Conservation (phyloP, 2,797 vertebrate species). For the Chiroxiphia lanceolata region DNA sequence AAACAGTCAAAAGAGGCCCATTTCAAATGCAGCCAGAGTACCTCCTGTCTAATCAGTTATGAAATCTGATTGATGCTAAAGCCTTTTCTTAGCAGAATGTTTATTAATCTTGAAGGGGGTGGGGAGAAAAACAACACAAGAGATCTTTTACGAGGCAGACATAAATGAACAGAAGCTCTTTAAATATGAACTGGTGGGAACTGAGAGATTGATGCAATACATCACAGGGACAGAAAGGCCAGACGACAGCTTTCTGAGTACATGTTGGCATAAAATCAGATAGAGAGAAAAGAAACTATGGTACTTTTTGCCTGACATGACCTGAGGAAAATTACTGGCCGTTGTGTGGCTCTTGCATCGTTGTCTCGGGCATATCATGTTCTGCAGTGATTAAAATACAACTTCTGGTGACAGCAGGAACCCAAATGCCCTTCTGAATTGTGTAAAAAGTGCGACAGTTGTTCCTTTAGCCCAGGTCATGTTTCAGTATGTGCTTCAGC, state of each 20-base stretch:
- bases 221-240: neutral
- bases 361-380: conserved; percentile 7
- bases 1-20: conserved; percentile 16
- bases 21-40: neutral
- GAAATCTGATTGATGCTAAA: conserved; percentile 37
- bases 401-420: conserved; percentile 20
- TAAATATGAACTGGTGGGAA: conserved; percentile 36
- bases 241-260: neutral
- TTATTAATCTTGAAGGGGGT: conserved; percentile 20
- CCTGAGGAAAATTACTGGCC: conserved; percentile 30
- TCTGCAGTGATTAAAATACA: conserved; percentile 44
- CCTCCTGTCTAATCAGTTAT: conserved; percentile 4
- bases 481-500: conserved; percentile 18
- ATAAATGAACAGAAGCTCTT: conserved; percentile 41
- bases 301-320: conserved; percentile 15
- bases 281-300: neutral
- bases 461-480: neutral
- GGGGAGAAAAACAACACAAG: neutral
- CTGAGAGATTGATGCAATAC: neutral
- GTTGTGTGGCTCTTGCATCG: neutral
- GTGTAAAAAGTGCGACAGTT: conserved; percentile 12
- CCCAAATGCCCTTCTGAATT: conserved; percentile 27
- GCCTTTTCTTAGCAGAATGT: conserved; percentile 8
- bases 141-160: neutral
- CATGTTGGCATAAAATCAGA: conserved; percentile 25